Conservation (phyloP, 2,888 invertebrate genomes). For the Hyppa rectilinea region DNA sequence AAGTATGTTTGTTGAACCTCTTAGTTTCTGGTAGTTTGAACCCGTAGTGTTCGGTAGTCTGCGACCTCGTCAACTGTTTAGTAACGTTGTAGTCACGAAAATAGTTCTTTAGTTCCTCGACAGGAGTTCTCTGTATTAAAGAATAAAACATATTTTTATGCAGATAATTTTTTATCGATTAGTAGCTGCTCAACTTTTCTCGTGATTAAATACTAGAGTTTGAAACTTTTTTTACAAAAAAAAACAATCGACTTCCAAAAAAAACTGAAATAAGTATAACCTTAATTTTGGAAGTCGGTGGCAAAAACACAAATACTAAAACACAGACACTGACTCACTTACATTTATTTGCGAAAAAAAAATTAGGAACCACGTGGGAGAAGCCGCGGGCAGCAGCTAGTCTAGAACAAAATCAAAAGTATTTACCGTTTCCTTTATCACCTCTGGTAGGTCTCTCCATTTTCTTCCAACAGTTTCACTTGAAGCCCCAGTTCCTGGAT, state of each 20-base stretch:
- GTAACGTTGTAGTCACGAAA: conserved; percentile 79
- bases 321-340: too few relatives aligned
- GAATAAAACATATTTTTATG: not conserved
- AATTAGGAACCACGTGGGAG: too few relatives aligned
- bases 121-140: conserved; percentile 74
- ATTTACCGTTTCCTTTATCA: conserved; percentile 71
- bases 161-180: too few relatives aligned
- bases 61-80: conserved; percentile 76
- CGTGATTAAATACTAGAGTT: too few relatives aligned
- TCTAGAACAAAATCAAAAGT: not conserved
- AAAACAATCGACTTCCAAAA: too few relatives aligned
- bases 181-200: too few relatives aligned
- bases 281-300: too few relatives aligned
- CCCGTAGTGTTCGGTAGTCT: conserved; percentile 75
- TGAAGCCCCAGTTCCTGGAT: conserved; percentile 73
- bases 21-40: conserved; percentile 77
- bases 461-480: conserved; percentile 78
- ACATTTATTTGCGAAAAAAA: too few relatives aligned
- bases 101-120: conserved; percentile 76
- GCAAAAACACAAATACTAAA: too few relatives aligned
- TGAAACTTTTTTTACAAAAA: too few relatives aligned
- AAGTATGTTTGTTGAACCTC: conserved; percentile 81
- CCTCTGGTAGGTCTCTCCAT: conserved; percentile 78
- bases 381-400: too few relatives aligned
- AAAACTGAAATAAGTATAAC: too few relatives aligned